phyloP scores from a whole-genome alignment of 2,797 vertebrate species.

The Tadarida brasiliensis region DNA sequence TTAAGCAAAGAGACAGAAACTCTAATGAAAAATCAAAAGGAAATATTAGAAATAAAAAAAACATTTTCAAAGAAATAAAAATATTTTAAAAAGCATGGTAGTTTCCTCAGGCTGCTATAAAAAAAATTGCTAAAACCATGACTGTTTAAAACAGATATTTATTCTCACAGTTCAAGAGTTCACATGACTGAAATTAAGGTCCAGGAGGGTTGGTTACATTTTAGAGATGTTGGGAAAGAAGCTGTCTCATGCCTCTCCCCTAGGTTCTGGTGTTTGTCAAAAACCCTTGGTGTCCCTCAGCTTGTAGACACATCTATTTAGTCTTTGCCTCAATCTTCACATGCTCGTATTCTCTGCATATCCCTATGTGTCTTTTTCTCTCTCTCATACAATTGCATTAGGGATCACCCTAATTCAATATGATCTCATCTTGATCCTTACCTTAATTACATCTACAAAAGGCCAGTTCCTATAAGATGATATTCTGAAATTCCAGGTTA shows the following conservation, averaged over 20 bases:
- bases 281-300: too few relatives aligned
- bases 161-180: not conserved
- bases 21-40: not conserved
- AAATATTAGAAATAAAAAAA: not conserved
- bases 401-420: not conserved
- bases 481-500: not conserved
- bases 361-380: not conserved
- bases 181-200: not conserved
- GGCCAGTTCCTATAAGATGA: not conserved
- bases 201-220: not conserved
- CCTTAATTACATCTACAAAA: not conserved
- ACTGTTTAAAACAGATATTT: not conserved
- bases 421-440: not conserved
- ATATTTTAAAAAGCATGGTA: not conserved
- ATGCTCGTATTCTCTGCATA: not conserved
- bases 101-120: not conserved
- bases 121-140: not conserved
- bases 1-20: not conserved
- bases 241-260: not conserved
- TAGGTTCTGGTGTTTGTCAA: not conserved
- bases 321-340: not conserved
- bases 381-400: not conserved
- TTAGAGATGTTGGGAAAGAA: not conserved
- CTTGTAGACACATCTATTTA: not conserved
- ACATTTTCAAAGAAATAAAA: not conserved